A percentile compares a stretch with the other conserved stretches of the same genome.
These are phyloP conservation scores for Patella depressa DNA, from an alignment of 2,888 invertebrate genomes.

Conservation along the genomic window DNA sequence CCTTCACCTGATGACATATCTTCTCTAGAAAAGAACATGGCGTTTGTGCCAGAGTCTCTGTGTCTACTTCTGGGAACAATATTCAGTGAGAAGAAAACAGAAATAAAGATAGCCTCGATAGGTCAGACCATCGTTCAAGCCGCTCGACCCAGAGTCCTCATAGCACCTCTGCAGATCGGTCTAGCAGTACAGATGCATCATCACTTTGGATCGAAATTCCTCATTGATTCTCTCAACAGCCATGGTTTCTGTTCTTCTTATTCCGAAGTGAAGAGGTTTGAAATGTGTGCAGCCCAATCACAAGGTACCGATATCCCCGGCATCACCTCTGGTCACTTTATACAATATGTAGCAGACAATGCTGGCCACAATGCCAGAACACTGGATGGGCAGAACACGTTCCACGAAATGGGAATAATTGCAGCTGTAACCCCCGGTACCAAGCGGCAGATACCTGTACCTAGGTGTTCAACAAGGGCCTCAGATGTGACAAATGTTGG, in stretches of 20 bases:
- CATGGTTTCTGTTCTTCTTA: slow-evolving; percentile 41
- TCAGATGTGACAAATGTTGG: too few relatives aligned
- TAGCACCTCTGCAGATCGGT: slow-evolving; percentile 41
- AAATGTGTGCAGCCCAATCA: slow-evolving; percentile 28
- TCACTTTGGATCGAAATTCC: slow-evolving; percentile 36
- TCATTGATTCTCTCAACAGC: slow-evolving; percentile 37
- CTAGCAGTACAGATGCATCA: slow-evolving; percentile 40
- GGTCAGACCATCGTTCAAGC: slow-evolving; percentile 39
- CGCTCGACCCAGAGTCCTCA: slow-evolving; percentile 32
- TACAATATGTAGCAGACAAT: neutral
- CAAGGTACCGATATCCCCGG: slow-evolving; percentile 24
- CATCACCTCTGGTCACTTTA: slow-evolving; percentile 8
- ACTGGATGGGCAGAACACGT: neutral
- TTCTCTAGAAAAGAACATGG: neutral
- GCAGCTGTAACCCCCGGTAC: too few relatives aligned
- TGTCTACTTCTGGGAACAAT: slow-evolving; percentile 25
- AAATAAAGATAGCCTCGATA: slow-evolving; percentile 18
- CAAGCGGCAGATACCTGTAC: too few relatives aligned
- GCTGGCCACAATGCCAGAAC: neutral
- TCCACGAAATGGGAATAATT: neutral
- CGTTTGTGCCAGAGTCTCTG: slow-evolving; percentile 34
- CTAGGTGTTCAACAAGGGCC: too few relatives aligned
- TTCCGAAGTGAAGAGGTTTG: slow-evolving; percentile 28
- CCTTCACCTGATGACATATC: slow-evolving; percentile 29
- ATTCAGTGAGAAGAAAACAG: slow-evolving; percentile 15